phyloP scores from a whole-genome alignment of 1,140 invertebrate genomes.

The Drosophila tani region DNA sequence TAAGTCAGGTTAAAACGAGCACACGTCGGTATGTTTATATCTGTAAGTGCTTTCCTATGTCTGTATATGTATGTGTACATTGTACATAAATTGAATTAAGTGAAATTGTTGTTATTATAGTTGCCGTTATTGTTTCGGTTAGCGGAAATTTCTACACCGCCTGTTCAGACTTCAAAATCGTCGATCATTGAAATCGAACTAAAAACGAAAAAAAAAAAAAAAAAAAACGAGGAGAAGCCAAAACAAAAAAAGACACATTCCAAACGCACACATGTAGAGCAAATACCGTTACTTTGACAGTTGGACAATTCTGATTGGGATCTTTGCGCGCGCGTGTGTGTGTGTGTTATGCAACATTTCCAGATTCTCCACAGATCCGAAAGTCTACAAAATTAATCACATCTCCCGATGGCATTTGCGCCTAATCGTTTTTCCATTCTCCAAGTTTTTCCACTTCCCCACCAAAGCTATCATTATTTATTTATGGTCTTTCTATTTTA shows the following conservation, averaged over 20 bases:
- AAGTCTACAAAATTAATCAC: constrained; percentile 26
- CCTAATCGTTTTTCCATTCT: constrained; percentile 39
- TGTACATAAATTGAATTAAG: constrained; percentile 65
- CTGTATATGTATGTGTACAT: constrained; percentile 18
- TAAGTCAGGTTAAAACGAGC: constrained; percentile 42
- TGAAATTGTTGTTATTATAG: constrained; percentile 49
- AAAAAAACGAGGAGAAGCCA: neutral
- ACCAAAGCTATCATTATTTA: constrained; percentile 4
- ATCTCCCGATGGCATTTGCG: constrained; percentile 10
- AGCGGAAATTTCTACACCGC: constrained; percentile 54
- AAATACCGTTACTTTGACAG: constrained; percentile 26
- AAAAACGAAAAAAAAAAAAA: constrained; percentile 7
- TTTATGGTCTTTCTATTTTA: constrained; percentile 6
- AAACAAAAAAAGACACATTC: constrained; percentile 7
- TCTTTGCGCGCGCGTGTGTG: neutral
- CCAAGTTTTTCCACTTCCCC: neutral
- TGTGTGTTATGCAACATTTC: constrained; percentile 30
- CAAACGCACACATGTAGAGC: neutral
- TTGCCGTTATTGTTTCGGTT: constrained; percentile 47
- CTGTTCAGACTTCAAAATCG: constrained; percentile 42
- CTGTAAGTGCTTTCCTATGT: constrained; percentile 28
- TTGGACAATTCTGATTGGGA: constrained; percentile 27
- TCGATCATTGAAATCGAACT: constrained; percentile 34
- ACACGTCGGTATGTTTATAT: constrained; percentile 18
- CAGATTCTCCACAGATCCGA: constrained; percentile 9